These are phyloP conservation scores for Oxyruncus cristatus DNA, from an alignment of 2,113 vertebrate genomes.

Conservation along the genomic window DNA sequence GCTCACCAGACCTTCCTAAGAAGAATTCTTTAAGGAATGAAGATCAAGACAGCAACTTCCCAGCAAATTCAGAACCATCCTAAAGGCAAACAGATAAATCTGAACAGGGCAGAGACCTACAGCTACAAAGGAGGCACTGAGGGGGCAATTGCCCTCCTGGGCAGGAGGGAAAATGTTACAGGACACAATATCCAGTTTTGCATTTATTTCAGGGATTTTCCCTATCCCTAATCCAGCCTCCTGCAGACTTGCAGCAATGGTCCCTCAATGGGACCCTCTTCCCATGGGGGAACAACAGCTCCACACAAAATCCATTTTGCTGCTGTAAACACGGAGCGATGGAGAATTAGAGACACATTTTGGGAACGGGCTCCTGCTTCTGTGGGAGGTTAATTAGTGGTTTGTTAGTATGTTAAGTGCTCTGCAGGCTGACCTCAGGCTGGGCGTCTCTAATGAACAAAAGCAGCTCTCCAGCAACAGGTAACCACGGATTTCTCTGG, in stretches of 20 bases:
- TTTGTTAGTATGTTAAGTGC: constrained; percentile 64
- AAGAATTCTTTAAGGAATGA: neutral
- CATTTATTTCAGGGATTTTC: neutral
- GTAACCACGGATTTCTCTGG: constrained; percentile 46
- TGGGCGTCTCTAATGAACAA: constrained; percentile 46
- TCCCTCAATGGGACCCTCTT: accelerated
- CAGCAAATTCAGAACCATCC: neutral
- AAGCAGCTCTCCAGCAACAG: constrained; percentile 50
- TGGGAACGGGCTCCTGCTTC: neutral
- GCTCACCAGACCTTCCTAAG: neutral
- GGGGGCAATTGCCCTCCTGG: neutral
- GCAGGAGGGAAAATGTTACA: neutral
- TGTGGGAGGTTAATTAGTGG: constrained; percentile 58
- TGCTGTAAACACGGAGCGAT: neutral
- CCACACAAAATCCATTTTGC: neutral
- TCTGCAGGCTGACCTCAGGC: constrained; percentile 53
- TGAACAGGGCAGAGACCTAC: neutral
- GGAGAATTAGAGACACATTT: constrained; percentile 41
- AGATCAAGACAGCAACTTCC: neutral
- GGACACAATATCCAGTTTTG: neutral
- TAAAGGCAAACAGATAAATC: neutral
- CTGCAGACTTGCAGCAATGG: neutral
- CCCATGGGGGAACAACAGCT: neutral
- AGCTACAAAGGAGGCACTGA: too few species aligned
- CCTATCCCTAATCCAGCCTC: neutral